These are phyloP conservation scores for Conistra vaccinii DNA, from an alignment of 2,888 invertebrate genomes.

Conservation along the genomic window DNA sequence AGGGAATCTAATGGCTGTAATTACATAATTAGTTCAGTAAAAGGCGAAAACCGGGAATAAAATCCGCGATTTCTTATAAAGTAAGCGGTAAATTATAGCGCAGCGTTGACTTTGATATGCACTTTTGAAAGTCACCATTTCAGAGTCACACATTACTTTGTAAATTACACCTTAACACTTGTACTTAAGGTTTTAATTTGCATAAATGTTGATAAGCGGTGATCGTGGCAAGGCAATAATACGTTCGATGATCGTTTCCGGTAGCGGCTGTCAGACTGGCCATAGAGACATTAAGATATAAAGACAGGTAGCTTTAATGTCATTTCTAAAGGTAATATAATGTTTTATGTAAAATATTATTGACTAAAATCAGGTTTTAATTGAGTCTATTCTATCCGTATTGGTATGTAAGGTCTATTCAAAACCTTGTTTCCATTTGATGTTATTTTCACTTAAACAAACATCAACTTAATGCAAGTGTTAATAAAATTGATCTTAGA, in stretches of 20 bases:
- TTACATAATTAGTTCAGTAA: slow-evolving; percentile 56
- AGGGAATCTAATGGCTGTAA: slow-evolving; percentile 57
- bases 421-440: too few species aligned
- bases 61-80: slow-evolving; percentile 53
- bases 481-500: too few species aligned
- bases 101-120: slow-evolving; percentile 47
- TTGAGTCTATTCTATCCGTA: neutral
- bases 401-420: too few species aligned
- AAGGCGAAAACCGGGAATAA: slow-evolving; percentile 48
- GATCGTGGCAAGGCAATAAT: slow-evolving; percentile 47
- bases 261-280: slow-evolving; percentile 32
- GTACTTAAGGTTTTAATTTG: slow-evolving; percentile 46
- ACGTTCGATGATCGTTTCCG: slow-evolving; percentile 51
- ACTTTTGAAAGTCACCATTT: slow-evolving; percentile 56
- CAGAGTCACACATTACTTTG: slow-evolving; percentile 25
- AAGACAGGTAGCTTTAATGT: slow-evolving; percentile 57
- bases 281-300: slow-evolving; percentile 53
- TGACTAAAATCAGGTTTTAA: slow-evolving; percentile 20
- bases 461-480: too few species aligned
- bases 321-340: slow-evolving; percentile 37
- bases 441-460: too few species aligned
- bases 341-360: slow-evolving; percentile 27
- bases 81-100: slow-evolving; percentile 57
- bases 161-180: slow-evolving; percentile 35
- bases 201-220: slow-evolving; percentile 33